Conservation (phyloP, 2,113 vertebrate species). For the Holacanthus passer region DNA sequence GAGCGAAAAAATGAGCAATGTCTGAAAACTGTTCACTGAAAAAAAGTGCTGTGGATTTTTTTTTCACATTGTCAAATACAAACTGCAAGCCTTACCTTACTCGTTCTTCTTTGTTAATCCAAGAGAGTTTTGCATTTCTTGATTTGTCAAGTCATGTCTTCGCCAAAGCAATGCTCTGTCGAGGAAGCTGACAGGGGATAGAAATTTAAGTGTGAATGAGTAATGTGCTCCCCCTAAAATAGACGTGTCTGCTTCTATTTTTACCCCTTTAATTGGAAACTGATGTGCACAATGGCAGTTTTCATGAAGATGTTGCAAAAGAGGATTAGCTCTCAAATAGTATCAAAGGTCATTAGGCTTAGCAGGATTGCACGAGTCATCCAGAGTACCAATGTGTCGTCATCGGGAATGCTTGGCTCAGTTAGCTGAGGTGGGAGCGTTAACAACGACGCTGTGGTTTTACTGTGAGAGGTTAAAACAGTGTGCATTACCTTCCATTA, state of each 20-base stretch:
- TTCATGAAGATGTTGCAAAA: conserved; percentile 63
- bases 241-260: conserved; percentile 40
- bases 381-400: conserved; percentile 37
- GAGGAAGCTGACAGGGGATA: conserved; percentile 22
- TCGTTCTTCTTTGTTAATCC: conserved; percentile 34
- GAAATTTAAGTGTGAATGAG: conserved; percentile 39
- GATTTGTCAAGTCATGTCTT: conserved; percentile 10
- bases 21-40: conserved; percentile 34
- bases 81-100: conserved; percentile 13
- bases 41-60: conserved; percentile 15
- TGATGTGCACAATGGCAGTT: conserved; percentile 53
- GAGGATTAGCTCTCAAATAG: conserved; percentile 73
- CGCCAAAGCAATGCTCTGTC: conserved; percentile 14
- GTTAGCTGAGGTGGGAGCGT: conserved; percentile 30
- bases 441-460: conserved; percentile 31
- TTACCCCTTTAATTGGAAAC: conserved; percentile 58
- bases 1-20: conserved; percentile 52
- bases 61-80: conserved; percentile 3
- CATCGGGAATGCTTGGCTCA: conserved; percentile 34
- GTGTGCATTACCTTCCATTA: conserved; percentile 31
- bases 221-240: conserved; percentile 20
- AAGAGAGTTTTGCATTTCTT: conserved; percentile 8
- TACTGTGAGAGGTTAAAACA: conserved; percentile 33
- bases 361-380: conserved; percentile 64
- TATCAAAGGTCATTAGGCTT: conserved; percentile 68